Evolutionary conservation across 2,888 invertebrate genomes (phyloP), one percentile per base, ranked within the genome.

Genomic region (Tineola bisselliella): DNA sequence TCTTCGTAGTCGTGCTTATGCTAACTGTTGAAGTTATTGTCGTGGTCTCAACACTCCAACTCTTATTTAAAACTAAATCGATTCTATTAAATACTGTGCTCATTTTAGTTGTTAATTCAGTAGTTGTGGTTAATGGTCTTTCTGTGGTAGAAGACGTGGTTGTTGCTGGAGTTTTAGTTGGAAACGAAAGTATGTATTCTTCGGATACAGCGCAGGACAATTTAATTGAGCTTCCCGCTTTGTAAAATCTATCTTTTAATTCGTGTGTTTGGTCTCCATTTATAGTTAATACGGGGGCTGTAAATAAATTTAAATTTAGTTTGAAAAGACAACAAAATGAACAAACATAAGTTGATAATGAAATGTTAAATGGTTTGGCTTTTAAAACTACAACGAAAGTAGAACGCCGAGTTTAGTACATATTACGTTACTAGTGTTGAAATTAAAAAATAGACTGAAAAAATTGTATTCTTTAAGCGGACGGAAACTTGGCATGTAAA

Each of bases 211-310:
- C 76, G 69, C 92, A 92, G 33, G 90, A 89, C 64, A 93, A 82
- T 75, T 92, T 92, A 67, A 93, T 91, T 62, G 90, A 89, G 75
- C 92, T 92, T 66, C 93, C 93, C 31, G 91, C 89, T 81, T 93
- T 92, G 77, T 92, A 92, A 75, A 91, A 92, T 68, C 91, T 89
- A 76, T 92, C 92, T 68, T 89, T 89, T 61, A 92, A 88, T 73
- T 91, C 90, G 69, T 92, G 90, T 61, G 90, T 90, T 68, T 90
- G 90, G 68, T 92, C 92, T 68, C 92, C 92, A 61, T 91, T 89
- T 71, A 93, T 91, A 66, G 90, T 89, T 65, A 93, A 86, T 63
- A 92, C 90, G 59, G 92, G 92, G 63, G 92, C 93, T 93, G 82
- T n/a, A 79, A 79, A 48, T 1, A 48, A 15, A 13, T 43, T 12